Base-by-base conservation (phyloP, 2,113 vertebrate species). In the Sceloporus tristichus region DNA sequence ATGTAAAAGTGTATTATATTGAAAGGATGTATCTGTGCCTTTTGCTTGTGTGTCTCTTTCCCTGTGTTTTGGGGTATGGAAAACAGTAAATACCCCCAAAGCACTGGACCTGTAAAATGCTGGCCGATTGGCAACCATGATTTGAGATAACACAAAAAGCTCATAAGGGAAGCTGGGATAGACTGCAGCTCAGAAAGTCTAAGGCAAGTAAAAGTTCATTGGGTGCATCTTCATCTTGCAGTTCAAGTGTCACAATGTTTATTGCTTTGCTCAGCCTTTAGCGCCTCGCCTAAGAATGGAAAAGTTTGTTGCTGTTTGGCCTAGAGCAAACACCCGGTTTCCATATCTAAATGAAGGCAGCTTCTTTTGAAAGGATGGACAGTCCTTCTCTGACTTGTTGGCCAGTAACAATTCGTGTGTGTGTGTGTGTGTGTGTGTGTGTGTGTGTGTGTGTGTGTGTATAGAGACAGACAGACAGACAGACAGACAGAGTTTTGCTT, bases 361-460 rank as follows among this genome's bases (percentile, higher is more conserved):
- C 91, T 91, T 95, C 90, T 94, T 95, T 94, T 92, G 92, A 93
- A 95, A 93, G 93, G 92, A 89, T 92, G 89, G 66, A n/a, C 88
- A 89, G 76, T 91, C 87, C 89, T 88, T 92, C 89, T 85, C 34
- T 29, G 92, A 88, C 92, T 90, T 93, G 91, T 91, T 34, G 56
- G 74, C 19, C 5, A 25, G 38, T 42, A 85, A 40, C 71, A 62
- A 19, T 71, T 75, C 53, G 86, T 18, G 27, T 10, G 11, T 27
- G 70, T 27, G 7, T 14, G 29, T 38, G 3, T 74, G 6, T n/a
- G 86, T 18, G 27, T 10, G 11, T 27, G 70, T 27, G 7, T 14
- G 29, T 38, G 3, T 74, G 86, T 18, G 27, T 10, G 11, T 27
- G 70, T 27, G 7, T 14, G 29, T 38, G 3, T 74, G 6, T n/a